Base-by-base conservation (phyloP, 1,140 invertebrate species). In the Tetraneura akinire region DNA sequence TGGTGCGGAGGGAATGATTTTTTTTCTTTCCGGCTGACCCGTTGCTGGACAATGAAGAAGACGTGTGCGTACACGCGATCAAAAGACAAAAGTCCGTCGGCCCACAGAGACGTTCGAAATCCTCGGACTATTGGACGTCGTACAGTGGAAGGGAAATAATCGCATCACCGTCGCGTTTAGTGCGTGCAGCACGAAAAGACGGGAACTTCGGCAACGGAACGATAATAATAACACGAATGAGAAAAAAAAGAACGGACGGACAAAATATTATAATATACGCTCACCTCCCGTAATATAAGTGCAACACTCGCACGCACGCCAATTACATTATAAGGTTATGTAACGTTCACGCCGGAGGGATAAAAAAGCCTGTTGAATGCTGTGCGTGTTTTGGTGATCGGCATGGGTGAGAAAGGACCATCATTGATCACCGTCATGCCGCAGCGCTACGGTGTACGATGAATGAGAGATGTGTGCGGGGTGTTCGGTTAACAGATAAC, bases 311-410 rank as follows among this genome's bases (percentile, higher is more conserved):
- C 42, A 51, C 51, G 51, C 29, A 51, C n/a, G 53, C 23, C 47
- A n/a, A n/a, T n/a, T n/a, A n/a, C n/a, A n/a, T n/a, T n/a, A n/a
- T n/a, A n/a, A n/a, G n/a, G n/a, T n/a, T n/a, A n/a, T n/a, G n/a
- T n/a, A n/a, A n/a, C n/a, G n/a, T n/a, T n/a, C n/a, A n/a, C n/a
- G n/a, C n/a, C n/a, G n/a, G n/a, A 51, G 73, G 32, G 29, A 74
- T 60, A 60, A 76, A 76, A 76, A 76, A 76, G 73, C 73, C 73
- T 76, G 73, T 76, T 76, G 73, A 76, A 60, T 76, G 47, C 10
- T 29, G 32, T 32, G 2, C 16, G 49, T 18, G 3, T n/a, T n/a
- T 18, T n/a, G 18, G 18, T 8, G 51, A n/a, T n/a, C 16, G 13
- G n/a, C 49, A 29, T 5, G 29, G 47, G 32, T 10, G 73, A 23